Conservation (phyloP, 2,888 invertebrate species). For the Drosophila colorata region DNA sequence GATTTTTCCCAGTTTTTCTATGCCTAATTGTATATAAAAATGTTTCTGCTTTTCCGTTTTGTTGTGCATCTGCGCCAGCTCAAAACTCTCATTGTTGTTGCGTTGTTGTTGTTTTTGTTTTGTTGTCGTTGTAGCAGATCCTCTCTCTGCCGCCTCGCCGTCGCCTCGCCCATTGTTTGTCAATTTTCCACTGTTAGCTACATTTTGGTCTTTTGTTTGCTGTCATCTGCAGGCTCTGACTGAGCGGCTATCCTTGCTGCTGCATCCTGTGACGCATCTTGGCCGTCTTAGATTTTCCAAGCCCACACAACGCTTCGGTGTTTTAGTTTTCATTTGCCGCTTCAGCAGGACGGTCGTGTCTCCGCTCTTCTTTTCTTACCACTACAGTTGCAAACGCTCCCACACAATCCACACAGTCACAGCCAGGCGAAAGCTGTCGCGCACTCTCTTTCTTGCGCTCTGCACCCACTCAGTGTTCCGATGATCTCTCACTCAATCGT, state of each 20-base stretch:
- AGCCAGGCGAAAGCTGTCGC: conserved; percentile 4
- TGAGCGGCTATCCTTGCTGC: conserved; percentile 24
- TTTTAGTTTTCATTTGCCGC: conserved; percentile 59
- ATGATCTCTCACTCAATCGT: conserved; percentile 4
- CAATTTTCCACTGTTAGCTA: conserved; percentile 71
- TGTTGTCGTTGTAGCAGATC: conserved; percentile 57
- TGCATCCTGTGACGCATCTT: conserved; percentile 40
- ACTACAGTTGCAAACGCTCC: background rate
- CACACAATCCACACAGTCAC: background rate
- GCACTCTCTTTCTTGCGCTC: background rate
- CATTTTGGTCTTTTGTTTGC: conserved; percentile 71
- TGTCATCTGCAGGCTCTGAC: conserved; percentile 67
- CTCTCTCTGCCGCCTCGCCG: conserved; percentile 23
- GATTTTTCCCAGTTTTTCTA: conserved; percentile 65
- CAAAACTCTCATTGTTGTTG: conserved; percentile 44
- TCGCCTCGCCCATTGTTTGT: conserved; percentile 63
- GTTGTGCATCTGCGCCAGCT: conserved; percentile 65
- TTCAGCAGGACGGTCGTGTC: conserved; percentile 61
- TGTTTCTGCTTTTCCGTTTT: conserved; percentile 20
- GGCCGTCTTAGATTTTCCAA: conserved; percentile 42
- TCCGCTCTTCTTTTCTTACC: background rate
- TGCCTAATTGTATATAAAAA: conserved; percentile 49
- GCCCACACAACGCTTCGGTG: conserved; percentile 31
- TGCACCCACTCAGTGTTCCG: background rate
- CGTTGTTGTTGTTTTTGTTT: conserved; percentile 26